Evolutionary conservation across 2,113 vertebrate genomes (phyloP).

Genomic region (Nycticryphes semicollaris): DNA sequence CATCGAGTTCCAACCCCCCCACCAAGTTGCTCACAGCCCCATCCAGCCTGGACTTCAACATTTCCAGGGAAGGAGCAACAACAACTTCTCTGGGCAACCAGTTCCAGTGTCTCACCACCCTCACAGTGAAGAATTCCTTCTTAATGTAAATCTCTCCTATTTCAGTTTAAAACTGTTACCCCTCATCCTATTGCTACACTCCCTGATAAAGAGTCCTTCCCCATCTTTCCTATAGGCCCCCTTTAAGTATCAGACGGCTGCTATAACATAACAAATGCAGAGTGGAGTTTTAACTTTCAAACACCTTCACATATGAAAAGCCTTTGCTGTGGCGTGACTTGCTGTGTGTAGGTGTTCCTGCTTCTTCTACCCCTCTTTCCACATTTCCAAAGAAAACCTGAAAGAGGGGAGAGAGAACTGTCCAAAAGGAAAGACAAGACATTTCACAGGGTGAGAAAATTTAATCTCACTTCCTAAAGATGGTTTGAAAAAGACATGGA

Average conservation of each 20-base stretch:
- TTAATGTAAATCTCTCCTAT: not conserved
- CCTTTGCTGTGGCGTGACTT: rapidly evolving
- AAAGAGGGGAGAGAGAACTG: not conserved
- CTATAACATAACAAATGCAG: not conserved
- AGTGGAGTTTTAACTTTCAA: not conserved
- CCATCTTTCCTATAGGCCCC: not conserved
- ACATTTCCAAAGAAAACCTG: not conserved
- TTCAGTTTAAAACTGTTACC: not conserved
- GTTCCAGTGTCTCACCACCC: not conserved
- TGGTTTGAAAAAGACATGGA: not conserved
- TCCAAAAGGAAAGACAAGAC: not conserved
- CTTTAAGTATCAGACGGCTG: not conserved
- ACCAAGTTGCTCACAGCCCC: not conserved
- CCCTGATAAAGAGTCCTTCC: not conserved
- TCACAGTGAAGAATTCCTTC: not conserved
- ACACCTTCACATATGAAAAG: not conserved
- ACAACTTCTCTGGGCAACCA: not conserved
- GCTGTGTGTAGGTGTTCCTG: not conserved
- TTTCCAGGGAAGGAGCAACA: not conserved
- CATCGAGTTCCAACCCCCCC: not conserved
- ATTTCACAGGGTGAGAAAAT: not conserved
- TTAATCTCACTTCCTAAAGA: not conserved
- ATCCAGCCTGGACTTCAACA: not conserved
- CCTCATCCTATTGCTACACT: not conserved
- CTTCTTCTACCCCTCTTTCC: not conserved